These are phyloP conservation scores for Geotrypetes seraphini DNA, from an alignment of 2,797 vertebrate genomes.

Conservation along the genomic window DNA sequence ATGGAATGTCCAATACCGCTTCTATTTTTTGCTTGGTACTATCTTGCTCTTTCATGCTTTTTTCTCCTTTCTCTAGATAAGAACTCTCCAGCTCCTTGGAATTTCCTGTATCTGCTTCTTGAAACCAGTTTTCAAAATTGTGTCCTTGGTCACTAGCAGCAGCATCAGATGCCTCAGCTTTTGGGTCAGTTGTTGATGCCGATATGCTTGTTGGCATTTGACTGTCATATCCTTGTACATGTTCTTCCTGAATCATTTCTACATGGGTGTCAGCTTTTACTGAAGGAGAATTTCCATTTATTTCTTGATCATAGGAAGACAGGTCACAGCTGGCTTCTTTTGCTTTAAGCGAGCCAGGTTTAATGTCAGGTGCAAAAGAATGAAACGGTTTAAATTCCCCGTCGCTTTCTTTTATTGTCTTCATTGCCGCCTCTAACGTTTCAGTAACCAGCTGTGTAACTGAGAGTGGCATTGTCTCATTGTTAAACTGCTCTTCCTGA, in stretches of 20 bases:
- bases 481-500: slow-evolving; percentile 2
- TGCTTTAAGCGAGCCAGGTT: no score
- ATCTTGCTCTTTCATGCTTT: no score
- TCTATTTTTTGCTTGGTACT: no score
- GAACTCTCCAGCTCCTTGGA: not conserved
- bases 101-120: not conserved
- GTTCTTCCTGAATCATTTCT: no score
- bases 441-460: slow-evolving; percentile 2
- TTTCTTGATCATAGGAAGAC: no score
- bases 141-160: not conserved
- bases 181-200: no score
- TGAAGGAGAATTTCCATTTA: no score
- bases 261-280: no score
- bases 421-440: not conserved
- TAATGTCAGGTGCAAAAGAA: not conserved
- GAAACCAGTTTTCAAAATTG: not conserved
- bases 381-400: not conserved
- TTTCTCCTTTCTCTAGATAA: not conserved
- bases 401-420: not conserved
- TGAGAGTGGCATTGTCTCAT: not conserved
- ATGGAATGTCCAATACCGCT: not conserved
- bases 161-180: not conserved
- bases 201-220: no score
- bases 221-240: no score
- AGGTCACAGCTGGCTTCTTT: no score